Percentiles rank a stretch among this genome's conserved stretches.
phyloP scores from a whole-genome alignment of 2,113 vertebrate species.

The Monarcha castaneiventris region DNA sequence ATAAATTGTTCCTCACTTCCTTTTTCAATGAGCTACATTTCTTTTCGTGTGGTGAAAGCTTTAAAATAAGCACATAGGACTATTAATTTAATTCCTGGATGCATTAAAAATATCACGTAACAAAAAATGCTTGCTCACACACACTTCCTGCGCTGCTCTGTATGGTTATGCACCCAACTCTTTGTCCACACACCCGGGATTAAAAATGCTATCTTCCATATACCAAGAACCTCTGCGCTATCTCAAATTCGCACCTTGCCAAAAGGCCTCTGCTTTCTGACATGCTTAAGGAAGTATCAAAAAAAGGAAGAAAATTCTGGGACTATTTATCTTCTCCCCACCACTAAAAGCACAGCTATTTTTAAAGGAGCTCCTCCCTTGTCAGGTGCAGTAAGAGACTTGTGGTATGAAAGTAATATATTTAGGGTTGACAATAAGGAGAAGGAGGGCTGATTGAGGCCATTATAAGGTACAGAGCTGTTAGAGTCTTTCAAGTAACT shows the following conservation, averaged over 20 bases:
- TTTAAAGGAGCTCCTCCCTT: neutral
- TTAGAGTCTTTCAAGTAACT: neutral
- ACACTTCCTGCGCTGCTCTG: neutral
- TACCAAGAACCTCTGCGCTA: neutral
- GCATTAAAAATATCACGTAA: neutral
- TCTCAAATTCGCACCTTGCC: constrained; percentile 15
- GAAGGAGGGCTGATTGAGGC: neutral
- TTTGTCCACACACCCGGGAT: neutral
- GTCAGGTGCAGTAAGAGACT: neutral
- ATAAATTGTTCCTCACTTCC: neutral
- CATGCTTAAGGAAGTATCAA: constrained; percentile 9
- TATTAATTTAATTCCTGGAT: constrained; percentile 34
- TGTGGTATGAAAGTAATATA: neutral
- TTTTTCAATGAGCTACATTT: neutral
- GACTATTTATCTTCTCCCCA: constrained; percentile 13
- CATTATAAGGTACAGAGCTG: neutral
- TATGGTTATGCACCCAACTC: neutral
- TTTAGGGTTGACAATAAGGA: neutral
- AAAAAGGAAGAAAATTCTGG: neutral
- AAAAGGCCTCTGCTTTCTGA: neutral
- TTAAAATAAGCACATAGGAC: constrained; percentile 7
- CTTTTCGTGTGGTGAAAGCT: neutral
- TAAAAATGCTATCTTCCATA: constrained; percentile 18
- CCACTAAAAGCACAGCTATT: neutral
- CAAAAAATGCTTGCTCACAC: neutral